Conservation (phyloP, 2,113 vertebrate species). For the Diadophis punctatus region DNA sequence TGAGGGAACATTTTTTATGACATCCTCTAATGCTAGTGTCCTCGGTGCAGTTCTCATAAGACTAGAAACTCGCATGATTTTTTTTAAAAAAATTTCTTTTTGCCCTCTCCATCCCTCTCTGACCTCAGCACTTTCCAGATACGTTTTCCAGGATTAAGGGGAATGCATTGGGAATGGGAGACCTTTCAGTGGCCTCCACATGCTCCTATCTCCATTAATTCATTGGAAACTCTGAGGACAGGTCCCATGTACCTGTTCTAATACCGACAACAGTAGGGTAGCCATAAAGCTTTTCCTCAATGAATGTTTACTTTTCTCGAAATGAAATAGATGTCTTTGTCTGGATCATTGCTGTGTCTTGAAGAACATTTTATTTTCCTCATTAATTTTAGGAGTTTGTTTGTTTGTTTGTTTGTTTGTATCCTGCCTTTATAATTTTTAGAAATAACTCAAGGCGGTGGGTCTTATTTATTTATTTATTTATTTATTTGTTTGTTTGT, state of each 20-base stretch:
- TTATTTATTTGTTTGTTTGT: no score
- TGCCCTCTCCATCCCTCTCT: neutral
- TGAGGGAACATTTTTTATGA: conserved; percentile 1
- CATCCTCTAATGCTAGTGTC: neutral
- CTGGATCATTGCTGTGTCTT: neutral
- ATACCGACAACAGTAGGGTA: neutral
- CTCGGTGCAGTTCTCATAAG: neutral
- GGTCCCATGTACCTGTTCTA: neutral
- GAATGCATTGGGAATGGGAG: no score
- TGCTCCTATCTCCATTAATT: neutral
- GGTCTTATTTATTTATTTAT: no score
- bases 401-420: neutral
- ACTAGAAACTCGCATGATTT: neutral
- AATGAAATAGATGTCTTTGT: neutral
- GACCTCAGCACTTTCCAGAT: neutral
- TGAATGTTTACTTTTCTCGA: neutral
- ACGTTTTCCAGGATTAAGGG: no score
- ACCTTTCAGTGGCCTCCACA: neutral
- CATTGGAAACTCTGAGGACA: neutral
- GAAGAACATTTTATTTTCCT: neutral
- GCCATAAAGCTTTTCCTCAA: neutral
- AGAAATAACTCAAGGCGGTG: neutral
- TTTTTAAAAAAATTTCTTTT: neutral
- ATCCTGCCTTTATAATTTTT: neutral
- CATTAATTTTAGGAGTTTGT: neutral